Evolutionary conservation across 2,113 vertebrate genomes (phyloP).

Genomic region (Sclerurus mexicanus): DNA sequence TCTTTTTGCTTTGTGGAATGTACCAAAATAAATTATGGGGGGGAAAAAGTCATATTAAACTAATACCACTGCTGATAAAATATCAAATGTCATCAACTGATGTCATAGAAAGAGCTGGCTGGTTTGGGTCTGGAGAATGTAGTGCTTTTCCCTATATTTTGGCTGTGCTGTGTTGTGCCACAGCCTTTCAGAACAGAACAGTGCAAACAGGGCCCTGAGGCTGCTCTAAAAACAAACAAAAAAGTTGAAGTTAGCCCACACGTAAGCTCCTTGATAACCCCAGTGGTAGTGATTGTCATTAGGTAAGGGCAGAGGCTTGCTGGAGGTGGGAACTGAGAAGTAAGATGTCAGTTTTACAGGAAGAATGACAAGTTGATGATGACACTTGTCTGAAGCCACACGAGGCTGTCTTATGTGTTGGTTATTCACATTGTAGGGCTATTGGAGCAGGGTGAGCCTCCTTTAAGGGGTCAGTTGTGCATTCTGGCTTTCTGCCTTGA

Average conservation of each 20-base stretch:
- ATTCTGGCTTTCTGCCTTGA: neutral
- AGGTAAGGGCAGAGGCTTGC: neutral
- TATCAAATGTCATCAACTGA: neutral
- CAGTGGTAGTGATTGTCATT: neutral
- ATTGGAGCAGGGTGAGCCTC: neutral
- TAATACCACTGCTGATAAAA: neutral
- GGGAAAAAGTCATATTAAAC: neutral
- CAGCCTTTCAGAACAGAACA: neutral
- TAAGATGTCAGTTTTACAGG: neutral
- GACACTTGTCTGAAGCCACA: neutral
- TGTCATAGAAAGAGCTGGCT: neutral
- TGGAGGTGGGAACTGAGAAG: neutral
- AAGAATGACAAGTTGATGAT: neutral
- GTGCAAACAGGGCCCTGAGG: neutral
- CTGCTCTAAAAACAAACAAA: neutral
- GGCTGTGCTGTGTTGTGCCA: neutral
- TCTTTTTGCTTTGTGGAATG: neutral
- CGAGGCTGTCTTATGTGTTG: neutral
- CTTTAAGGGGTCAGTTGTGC: neutral
- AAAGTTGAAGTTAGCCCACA: neutral
- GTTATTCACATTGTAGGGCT: rapidly evolving
- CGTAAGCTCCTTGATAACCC: neutral
- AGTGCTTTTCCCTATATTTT: neutral
- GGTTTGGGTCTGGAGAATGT: neutral
- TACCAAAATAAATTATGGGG: neutral